These are phyloP conservation scores for Volucella bombylans DNA, from an alignment of 2,888 invertebrate genomes.

Conservation along the genomic window DNA sequence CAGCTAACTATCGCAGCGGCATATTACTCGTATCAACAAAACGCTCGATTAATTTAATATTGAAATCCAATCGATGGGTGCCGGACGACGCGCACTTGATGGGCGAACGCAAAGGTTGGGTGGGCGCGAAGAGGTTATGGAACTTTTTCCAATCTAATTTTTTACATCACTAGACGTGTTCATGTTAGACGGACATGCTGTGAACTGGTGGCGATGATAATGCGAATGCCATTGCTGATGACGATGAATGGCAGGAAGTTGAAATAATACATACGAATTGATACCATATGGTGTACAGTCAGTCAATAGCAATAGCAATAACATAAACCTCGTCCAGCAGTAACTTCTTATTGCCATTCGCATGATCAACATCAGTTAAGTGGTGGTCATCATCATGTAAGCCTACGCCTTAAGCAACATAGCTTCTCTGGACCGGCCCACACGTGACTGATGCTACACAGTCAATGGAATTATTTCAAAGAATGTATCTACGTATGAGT, in stretches of 20 bases:
- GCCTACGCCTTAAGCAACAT: slow-evolving; percentile 40
- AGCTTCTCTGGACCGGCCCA: slow-evolving; percentile 58
- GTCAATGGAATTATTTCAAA: slow-evolving; percentile 35
- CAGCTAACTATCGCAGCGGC: slow-evolving; percentile 12
- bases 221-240: slow-evolving; percentile 31
- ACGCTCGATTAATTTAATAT: slow-evolving; percentile 55
- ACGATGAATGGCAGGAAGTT: slow-evolving; percentile 66
- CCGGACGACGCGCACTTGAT: neutral
- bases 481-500: slow-evolving; percentile 1
- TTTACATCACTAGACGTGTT: neutral
- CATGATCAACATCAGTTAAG: slow-evolving; percentile 47
- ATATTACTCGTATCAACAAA: neutral
- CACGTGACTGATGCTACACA: slow-evolving; percentile 24
- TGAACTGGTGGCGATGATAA: no score
- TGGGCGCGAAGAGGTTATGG: slow-evolving; percentile 1
- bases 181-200: neutral
- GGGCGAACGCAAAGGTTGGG: neutral
- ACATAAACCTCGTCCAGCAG: slow-evolving; percentile 4
- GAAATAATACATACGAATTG: neutral
- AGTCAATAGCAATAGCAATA: slow-evolving; percentile 16
- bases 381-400: slow-evolving; percentile 70
- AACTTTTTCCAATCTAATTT: slow-evolving; percentile 40
- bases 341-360: slow-evolving; percentile 48
- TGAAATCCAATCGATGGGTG: slow-evolving; percentile 68
- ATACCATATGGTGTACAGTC: slow-evolving; percentile 53